A percentile compares a stretch with the other conserved stretches of the same genome.
These are phyloP conservation scores for Spodoptera littoralis DNA, from an alignment of 2,888 invertebrate genomes.

Conservation along the genomic window DNA sequence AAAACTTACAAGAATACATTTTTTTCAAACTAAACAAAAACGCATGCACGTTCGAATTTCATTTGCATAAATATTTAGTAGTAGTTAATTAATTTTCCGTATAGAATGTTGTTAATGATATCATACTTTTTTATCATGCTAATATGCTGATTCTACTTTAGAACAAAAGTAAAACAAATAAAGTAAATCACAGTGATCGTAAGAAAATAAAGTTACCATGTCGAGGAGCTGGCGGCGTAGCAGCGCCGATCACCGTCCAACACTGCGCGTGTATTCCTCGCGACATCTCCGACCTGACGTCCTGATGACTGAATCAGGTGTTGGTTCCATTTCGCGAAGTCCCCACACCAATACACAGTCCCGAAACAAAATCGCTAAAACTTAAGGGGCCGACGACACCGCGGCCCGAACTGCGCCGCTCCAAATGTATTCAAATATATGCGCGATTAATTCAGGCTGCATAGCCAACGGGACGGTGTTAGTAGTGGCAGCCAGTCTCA, in stretches of 20 bases:
- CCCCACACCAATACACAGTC: slow-evolving; percentile 45
- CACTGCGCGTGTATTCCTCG: background rate
- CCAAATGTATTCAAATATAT: slow-evolving; percentile 88
- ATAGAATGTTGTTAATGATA: no score
- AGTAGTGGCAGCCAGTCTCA: slow-evolving; percentile 88
- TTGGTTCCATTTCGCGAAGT: slow-evolving; percentile 16
- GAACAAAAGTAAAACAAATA: no score
- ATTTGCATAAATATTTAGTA: no score
- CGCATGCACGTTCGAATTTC: no score
- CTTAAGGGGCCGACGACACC: slow-evolving; percentile 87
- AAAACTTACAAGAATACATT: no score
- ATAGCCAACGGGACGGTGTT: slow-evolving; percentile 89
- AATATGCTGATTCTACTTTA: no score
- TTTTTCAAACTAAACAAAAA: no score
- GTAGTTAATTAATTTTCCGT: no score
- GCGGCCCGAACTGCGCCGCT: slow-evolving; percentile 81
- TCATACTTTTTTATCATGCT: no score
- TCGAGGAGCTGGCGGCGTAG: background rate
- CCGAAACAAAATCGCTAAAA: slow-evolving; percentile 85
- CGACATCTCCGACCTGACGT: slow-evolving; percentile 14
- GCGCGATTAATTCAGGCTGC: slow-evolving; percentile 90
- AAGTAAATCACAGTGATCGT: no score
- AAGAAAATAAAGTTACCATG: no score
- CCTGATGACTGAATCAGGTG: slow-evolving; percentile 25
- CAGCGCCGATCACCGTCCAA: background rate